Percentiles rank a stretch among this genome's conserved stretches.
These are phyloP conservation scores for Umimayanthus kanabou DNA, from an alignment of 92 coral and sea anemone species.

Conservation along the genomic window DNA sequence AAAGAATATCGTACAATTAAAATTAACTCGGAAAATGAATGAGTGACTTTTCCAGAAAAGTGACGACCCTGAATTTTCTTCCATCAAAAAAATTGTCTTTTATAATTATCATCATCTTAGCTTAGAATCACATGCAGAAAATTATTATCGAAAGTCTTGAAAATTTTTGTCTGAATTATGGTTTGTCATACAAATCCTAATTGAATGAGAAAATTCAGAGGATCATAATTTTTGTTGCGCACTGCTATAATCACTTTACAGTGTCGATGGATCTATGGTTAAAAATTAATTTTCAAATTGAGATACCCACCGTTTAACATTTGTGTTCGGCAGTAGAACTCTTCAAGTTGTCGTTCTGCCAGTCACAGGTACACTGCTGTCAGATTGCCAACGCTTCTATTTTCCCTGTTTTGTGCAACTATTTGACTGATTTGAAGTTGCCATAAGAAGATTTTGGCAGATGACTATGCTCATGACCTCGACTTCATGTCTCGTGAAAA, in stretches of 20 bases:
- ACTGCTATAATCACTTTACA: neutral
- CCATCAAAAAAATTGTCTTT: slow-evolving; percentile 9
- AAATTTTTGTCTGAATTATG: slow-evolving; percentile 7
- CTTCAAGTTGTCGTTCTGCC: slow-evolving; percentile 57
- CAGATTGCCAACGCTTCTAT: too few relatives aligned
- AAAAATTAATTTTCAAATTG: neutral
- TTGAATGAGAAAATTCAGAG: neutral
- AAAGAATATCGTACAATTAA: neutral
- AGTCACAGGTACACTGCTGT: too few relatives aligned
- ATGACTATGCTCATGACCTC: too few relatives aligned
- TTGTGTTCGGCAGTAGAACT: slow-evolving; percentile 44
- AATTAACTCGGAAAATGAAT: neutral
- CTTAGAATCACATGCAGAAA: slow-evolving; percentile 14
- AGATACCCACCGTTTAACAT: slow-evolving; percentile 40
- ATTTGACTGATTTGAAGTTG: too few relatives aligned
- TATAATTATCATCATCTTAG: neutral
- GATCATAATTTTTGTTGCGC: slow-evolving; percentile 1
- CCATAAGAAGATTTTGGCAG: too few relatives aligned
- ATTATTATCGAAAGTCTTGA: neutral
- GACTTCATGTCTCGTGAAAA: too few relatives aligned
- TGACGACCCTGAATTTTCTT: slow-evolving; percentile 7
- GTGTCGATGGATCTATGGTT: slow-evolving; percentile 7
- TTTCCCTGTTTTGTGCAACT: too few relatives aligned
- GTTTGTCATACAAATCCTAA: slow-evolving; percentile 12
- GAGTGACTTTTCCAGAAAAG: slow-evolving; percentile 12